These are phyloP conservation scores for Anastrepha ludens DNA, from an alignment of 1,140 invertebrate species.

Conservation along the genomic window DNA sequence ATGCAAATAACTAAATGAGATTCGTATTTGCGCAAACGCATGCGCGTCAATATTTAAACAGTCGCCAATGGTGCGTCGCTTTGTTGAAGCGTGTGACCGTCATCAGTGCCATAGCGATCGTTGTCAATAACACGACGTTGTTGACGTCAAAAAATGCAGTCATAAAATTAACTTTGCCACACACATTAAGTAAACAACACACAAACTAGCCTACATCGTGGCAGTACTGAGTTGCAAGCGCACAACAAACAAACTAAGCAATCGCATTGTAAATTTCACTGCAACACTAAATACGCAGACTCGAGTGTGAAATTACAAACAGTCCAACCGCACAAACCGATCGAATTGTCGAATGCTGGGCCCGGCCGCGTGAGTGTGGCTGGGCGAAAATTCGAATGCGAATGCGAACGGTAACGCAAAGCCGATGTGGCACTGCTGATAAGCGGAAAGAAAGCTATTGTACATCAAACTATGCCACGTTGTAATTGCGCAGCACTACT, in stretches of 20 bases:
- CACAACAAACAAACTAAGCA: constrained; percentile 25
- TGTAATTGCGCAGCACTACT: neutral
- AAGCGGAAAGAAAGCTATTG: constrained; percentile 31
- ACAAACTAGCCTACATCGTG: neutral
- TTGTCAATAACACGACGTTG: constrained; percentile 14
- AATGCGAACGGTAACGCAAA: neutral
- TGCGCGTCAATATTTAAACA: constrained; percentile 41
- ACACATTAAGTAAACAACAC: constrained; percentile 37
- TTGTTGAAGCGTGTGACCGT: constrained; percentile 6
- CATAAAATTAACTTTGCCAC: constrained; percentile 51
- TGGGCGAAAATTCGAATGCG: neutral
- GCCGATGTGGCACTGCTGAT: constrained; percentile 20
- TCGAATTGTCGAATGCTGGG: constrained; percentile 1
- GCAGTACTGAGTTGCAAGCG: neutral
- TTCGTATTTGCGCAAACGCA: constrained; percentile 1
- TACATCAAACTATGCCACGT: neutral
- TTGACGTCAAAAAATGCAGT: constrained; percentile 41
- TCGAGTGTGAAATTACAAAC: constrained; percentile 50
- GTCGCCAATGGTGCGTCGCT: neutral
- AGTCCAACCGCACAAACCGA: constrained; percentile 13
- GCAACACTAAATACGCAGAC: constrained; percentile 45
- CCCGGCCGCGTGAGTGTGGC: neutral
- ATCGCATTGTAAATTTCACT: constrained; percentile 45
- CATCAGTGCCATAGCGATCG: neutral
- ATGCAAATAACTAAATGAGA: neutral